Evolutionary conservation across 2,113 vertebrate genomes (phyloP).

Genomic region (Castor canadensis): DNA sequence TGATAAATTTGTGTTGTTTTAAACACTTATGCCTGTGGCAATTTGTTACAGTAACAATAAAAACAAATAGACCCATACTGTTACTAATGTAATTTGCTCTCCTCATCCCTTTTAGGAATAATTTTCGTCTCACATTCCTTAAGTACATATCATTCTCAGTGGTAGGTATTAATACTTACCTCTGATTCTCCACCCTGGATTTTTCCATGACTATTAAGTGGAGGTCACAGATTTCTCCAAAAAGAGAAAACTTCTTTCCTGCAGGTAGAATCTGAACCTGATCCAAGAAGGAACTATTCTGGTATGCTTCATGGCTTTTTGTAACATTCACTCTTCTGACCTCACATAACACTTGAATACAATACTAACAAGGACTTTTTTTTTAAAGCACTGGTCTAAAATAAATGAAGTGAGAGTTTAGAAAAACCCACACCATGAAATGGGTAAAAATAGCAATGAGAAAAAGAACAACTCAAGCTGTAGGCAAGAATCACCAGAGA

Average conservation of each 20-base stretch:
- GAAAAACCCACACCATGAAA: conserved; percentile 1
- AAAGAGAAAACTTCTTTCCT: not conserved
- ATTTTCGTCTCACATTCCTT: not conserved
- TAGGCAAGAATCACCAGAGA: conserved; percentile 33
- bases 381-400: not conserved
- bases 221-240: not conserved
- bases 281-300: not conserved
- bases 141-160: not conserved
- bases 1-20: not conserved
- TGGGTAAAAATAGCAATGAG: conserved; percentile 52
- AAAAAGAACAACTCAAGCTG: conserved; percentile 34
- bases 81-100: not conserved
- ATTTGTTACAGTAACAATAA: not conserved
- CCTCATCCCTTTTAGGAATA: not conserved
- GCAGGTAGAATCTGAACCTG: not conserved
- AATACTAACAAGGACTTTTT: not conserved
- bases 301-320: not conserved
- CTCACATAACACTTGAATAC: not conserved
- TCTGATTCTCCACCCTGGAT: not conserved
- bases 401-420: conserved; percentile 21
- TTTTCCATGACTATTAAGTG: not conserved
- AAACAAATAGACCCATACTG: not conserved
- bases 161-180: not conserved
- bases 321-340: not conserved
- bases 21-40: not conserved